Evolutionary conservation across 2,113 vertebrate genomes (phyloP), one percentile per base, ranked within the genome.

Genomic region (Abramis brama): DNA sequence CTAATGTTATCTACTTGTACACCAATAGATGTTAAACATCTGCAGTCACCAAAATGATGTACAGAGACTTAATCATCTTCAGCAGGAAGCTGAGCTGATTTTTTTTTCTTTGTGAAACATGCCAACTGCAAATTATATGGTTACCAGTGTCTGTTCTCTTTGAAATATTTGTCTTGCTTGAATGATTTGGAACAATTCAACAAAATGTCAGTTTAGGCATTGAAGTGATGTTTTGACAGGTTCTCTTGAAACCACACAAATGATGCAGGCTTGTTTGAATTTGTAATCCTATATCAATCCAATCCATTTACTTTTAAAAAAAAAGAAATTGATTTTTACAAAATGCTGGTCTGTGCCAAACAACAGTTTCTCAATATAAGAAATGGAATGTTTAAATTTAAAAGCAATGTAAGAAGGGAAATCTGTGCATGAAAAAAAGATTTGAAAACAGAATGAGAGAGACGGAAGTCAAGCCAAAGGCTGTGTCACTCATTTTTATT

Each of bases 401-500:
- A 45, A 80, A n/a, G 13, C 60, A 71, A 82, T 77, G 79, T 75
- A 10, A 52, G 2, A 33, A 39, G 10, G 36, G 77, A 52, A 33
- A 47, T 68, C 36, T 66, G 45, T 60, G 50, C 74, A 36, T 73
- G n/a, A 79, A 84, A 86, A 17, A 86, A 55, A 25, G n/a, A 86
- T 8, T 5, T 36, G 45, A 43, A n/a, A 52, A 17, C 13, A 1
- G 8, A n/a, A 36, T 23, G 39, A 76, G 21, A 23, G n/a, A 50
- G 52, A 81, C 15, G 60, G 79, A 68, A 75, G 74, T 50, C 59
- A 45, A 86, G 75, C 83, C 79, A 79, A 84, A 86, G 39, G 33
- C 87, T 62, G 68, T 33, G 13, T 86, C 25, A 47, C 71, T 88
- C 33, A 81, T 84, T 86, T 64, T 74, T 82, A 87, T 88, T 87